Percentiles rank a stretch among this genome's conserved stretches.
phyloP scores from a whole-genome alignment of 2,888 invertebrate species.

The Nomada hirtipes region DNA sequence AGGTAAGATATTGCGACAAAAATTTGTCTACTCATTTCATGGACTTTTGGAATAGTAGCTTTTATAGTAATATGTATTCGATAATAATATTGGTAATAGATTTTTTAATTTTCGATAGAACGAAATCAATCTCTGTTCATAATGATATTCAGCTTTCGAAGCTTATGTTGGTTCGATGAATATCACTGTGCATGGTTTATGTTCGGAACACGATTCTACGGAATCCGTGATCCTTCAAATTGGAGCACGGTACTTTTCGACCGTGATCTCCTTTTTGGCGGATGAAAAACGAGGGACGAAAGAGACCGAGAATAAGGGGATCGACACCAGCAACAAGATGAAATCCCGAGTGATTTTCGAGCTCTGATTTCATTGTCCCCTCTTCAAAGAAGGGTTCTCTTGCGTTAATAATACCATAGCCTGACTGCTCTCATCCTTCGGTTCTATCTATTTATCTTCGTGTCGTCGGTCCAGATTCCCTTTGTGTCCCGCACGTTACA shows the following conservation, averaged over 20 bases:
- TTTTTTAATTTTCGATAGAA: too few species aligned
- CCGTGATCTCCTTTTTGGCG: constrained; percentile 30
- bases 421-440: constrained; percentile 26
- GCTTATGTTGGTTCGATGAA: not conserved
- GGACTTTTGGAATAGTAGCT: too few species aligned
- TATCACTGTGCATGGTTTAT: not conserved
- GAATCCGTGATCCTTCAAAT: constrained; percentile 24
- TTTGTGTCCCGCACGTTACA: constrained; percentile 22
- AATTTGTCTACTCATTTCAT: too few species aligned
- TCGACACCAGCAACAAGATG: constrained; percentile 58
- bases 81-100: too few species aligned
- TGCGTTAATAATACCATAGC: constrained; percentile 72
- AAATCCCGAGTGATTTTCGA: constrained; percentile 71
- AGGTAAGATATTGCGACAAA: too few species aligned
- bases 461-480: constrained; percentile 37
- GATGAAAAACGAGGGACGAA: constrained; percentile 12
- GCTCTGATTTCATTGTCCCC: constrained; percentile 73
- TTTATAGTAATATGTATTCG: too few species aligned
- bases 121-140: too few species aligned
- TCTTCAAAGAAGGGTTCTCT: constrained; percentile 64
- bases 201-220: constrained; percentile 25
- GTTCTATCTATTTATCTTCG: constrained; percentile 48
- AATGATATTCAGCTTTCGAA: not conserved
- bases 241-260: constrained; percentile 22
- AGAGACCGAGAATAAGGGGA: constrained; percentile 53